Conservation (phyloP, 2,888 invertebrate genomes). For the Selenia dentaria region DNA sequence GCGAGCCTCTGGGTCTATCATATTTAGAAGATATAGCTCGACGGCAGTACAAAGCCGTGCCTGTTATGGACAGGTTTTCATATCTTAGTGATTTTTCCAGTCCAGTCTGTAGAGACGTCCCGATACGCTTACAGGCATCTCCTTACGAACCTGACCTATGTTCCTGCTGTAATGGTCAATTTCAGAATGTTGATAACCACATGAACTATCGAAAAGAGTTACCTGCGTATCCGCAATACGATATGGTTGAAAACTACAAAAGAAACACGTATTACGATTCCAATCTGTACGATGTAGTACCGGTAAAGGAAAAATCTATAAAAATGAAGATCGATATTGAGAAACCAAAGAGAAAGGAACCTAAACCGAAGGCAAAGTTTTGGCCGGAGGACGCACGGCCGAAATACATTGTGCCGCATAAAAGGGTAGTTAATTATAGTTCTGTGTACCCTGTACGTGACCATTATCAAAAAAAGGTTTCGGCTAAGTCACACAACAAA, state of each 20-base stretch:
- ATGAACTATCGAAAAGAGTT: conserved; percentile 28
- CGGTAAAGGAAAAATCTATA: conserved; percentile 61
- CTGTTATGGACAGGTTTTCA: conserved; percentile 41
- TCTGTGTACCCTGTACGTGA: conserved; percentile 19
- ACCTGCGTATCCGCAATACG: conserved; percentile 19
- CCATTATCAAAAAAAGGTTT: conserved; percentile 20
- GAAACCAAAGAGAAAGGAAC: conserved; percentile 39
- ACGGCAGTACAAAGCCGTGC: conserved; percentile 54
- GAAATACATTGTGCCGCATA: conserved; percentile 27
- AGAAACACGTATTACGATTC: conserved; percentile 59
- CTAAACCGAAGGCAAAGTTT: conserved; percentile 29
- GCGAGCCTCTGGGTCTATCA: conserved; percentile 16
- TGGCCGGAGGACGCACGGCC: conserved; percentile 45
- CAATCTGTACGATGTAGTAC: conserved; percentile 63
- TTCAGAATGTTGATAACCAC: conserved; percentile 59
- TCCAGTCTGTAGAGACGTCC: conserved; percentile 51
- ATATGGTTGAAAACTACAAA: conserved; percentile 30
- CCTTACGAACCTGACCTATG: conserved; percentile 53
- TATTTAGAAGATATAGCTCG: conserved; percentile 52
- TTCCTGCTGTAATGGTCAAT: conserved; percentile 61
- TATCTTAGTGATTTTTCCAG: conserved; percentile 57
- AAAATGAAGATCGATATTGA: conserved; percentile 41
- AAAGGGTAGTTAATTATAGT: conserved; percentile 36
- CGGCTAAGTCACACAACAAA: conserved; percentile 13
- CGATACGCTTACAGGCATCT: background rate